phyloP scores from a whole-genome alignment of 2,113 vertebrate genomes.

The Naja naja region DNA sequence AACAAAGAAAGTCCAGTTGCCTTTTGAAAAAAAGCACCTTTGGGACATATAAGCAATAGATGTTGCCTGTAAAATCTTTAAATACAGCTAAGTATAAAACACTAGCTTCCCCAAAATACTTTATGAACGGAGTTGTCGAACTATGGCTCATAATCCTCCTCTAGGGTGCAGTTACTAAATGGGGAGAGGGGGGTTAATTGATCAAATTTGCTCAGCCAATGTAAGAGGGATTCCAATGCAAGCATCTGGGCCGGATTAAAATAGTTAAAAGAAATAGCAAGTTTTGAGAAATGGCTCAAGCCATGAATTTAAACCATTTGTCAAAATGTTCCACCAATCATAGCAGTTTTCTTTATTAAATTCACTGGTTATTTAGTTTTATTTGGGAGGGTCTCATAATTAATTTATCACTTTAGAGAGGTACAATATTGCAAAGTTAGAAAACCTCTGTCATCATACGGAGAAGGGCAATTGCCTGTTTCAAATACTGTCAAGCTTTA shows the following conservation, averaged over 20 bases:
- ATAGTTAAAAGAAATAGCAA: neutral
- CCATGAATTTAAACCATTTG: neutral
- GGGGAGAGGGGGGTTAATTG: neutral
- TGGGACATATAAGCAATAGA: neutral
- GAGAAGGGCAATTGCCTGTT: neutral
- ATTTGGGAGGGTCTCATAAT: neutral
- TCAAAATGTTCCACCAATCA: neutral
- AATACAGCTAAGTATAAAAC: neutral
- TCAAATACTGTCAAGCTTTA: neutral
- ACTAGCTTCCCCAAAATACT: neutral
- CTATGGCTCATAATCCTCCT: neutral
- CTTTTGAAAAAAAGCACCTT: neutral
- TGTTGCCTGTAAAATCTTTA: neutral
- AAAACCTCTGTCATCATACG: neutral
- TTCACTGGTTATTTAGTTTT: neutral
- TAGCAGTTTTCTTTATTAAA: neutral
- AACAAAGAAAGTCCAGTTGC: neutral
- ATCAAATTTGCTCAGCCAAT: neutral
- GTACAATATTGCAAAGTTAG: neutral
- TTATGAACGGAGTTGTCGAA: neutral
- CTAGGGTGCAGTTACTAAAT: neutral
- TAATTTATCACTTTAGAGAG: neutral
- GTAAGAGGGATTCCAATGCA: neutral
- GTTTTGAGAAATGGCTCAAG: neutral
- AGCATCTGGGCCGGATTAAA: neutral